Base-by-base conservation (phyloP, 2,888 invertebrate species). In the Apodemia duryi region DNA sequence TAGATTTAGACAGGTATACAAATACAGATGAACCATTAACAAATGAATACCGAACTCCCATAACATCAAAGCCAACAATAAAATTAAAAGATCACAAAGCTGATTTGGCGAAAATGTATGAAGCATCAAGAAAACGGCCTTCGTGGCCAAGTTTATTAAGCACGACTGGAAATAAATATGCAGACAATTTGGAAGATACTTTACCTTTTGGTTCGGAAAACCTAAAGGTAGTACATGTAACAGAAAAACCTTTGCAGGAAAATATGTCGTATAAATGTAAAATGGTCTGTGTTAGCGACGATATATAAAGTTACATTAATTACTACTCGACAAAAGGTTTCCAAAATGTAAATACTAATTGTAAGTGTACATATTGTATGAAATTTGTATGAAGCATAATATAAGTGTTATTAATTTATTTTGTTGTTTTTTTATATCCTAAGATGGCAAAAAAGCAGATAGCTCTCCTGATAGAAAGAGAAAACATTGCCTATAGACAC, bases 181-280 rank as follows among this genome's bases (percentile, higher is more conserved):
- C 4, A 57, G 57, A 57, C 11, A 29, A 9, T 57, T 29, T 10
- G 7, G 32, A 57, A 32, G 57, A 57, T 57, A 32, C 32, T 11
- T 4, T 13, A 32, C 57, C 57, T 6, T 28, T 57, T 29, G 57
- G 32, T 5, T 64, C 64, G 10, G 66, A 41, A 29, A 66, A 51
- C 28, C 57, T 28, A 10, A 49, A 51, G 35, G 66, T n/a, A 54
- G 29, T 46, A 13, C 64, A 9, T 46, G 41, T 52, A 65, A 28
- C 21, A 61, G 65, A 62, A 2, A 64, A 69, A 21, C 65, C 78
- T 0, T 69, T 88, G 43, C 81, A 83, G 72, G 84, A 89, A 77
- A 86, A 88, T 67, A 78, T 83, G 21, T 71, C 85, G 0, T 91
- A 88, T 67, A 84, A 81, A 70, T 91, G 90, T 72, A 83, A 75